Percentiles rank a stretch among this genome's conserved stretches.
Conservation (phyloP, 2,797 vertebrate species). For the Galago senegalensis region DNA sequence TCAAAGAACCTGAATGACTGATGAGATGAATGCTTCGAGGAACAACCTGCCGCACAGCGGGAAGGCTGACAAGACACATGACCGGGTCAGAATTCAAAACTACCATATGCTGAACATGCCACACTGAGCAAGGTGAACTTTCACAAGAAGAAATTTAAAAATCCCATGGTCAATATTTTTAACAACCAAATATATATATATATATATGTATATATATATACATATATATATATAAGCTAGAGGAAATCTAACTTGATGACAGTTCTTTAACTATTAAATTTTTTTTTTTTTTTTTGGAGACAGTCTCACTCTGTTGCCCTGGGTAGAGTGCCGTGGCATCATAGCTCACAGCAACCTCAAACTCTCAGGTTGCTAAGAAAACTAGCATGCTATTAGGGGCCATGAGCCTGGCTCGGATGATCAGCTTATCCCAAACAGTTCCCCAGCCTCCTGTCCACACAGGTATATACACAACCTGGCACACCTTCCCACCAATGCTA, state of each 20-base stretch:
- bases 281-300: neutral
- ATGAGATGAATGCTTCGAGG: neutral
- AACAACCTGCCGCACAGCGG: neutral
- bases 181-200: neutral
- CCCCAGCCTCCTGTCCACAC: neutral
- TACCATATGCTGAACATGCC: neutral
- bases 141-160: neutral
- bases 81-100: neutral
- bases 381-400: neutral
- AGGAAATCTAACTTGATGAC: constrained; percentile 18
- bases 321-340: too few species aligned
- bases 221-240: neutral
- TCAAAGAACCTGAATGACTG: neutral
- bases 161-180: neutral
- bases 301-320: neutral
- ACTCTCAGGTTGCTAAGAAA: neutral
- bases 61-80: neutral
- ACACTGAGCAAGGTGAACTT: neutral
- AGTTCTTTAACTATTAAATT: neutral
- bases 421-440: too few species aligned
- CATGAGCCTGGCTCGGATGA: neutral
- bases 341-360: too few species aligned
- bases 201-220: neutral
- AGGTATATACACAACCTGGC: neutral
- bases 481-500: neutral